Evolutionary conservation across 2,113 vertebrate genomes (phyloP).

Genomic region (Tachycineta bicolor): DNA sequence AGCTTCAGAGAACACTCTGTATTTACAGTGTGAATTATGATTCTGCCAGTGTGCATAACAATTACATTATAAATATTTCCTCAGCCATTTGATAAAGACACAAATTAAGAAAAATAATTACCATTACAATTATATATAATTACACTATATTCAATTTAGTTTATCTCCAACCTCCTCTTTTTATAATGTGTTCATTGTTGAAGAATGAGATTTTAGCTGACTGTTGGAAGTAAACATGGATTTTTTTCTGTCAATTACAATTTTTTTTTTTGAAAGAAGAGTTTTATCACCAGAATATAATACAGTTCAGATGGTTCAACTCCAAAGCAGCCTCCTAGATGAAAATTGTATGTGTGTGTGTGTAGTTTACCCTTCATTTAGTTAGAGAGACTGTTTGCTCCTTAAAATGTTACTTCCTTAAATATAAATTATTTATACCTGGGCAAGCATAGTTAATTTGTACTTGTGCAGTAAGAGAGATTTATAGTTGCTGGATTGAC

Average conservation of each 20-base stretch:
- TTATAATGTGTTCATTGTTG: not conserved
- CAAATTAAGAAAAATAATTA: conserved; percentile 64
- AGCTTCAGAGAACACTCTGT: conserved; percentile 27
- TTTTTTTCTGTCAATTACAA: not conserved
- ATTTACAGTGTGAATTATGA: conserved; percentile 48
- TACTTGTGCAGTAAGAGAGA: not conserved
- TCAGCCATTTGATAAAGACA: conserved; percentile 46
- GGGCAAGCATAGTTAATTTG: not conserved
- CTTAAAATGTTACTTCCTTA: not conserved
- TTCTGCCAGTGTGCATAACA: conserved; percentile 38
- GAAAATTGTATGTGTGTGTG: not conserved
- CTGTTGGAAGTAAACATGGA: conserved; percentile 14
- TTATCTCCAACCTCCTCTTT: conserved; percentile 41
- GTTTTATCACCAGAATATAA: not conserved
- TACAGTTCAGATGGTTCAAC: not conserved
- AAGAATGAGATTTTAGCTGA: conserved; percentile 30
- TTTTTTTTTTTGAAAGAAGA: not conserved
- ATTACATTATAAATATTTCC: conserved; percentile 61
- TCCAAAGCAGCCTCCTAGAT: not conserved
- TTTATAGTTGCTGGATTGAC: not conserved
- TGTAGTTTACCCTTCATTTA: not conserved
- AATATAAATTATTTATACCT: not conserved
- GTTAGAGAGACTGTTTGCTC: not conserved
- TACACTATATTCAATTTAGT: conserved; percentile 24
- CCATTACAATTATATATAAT: conserved; percentile 57